Percentiles rank a stretch among this genome's conserved stretches.
Conservation (phyloP, 2,113 vertebrate genomes). For the Columbina picui region DNA sequence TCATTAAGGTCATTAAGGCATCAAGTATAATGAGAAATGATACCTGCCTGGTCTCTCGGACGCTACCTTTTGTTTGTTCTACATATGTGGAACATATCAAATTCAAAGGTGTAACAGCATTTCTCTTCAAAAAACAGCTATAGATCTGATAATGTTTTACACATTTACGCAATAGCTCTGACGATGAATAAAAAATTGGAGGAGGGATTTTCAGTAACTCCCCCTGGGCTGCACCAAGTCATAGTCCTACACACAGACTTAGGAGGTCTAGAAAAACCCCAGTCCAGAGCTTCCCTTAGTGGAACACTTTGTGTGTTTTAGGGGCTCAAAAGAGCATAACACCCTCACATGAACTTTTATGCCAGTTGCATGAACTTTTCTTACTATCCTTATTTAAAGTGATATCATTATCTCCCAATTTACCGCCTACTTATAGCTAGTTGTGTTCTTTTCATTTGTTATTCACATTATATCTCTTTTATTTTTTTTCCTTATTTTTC, state of each 20-base stretch:
- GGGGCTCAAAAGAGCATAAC: neutral
- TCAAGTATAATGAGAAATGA: neutral
- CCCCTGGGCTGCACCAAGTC: neutral
- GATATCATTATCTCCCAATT: neutral
- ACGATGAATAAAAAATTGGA: rapidly evolving
- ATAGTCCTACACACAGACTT: rapidly evolving
- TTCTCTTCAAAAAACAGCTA: neutral
- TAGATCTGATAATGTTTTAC: neutral
- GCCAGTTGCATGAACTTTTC: neutral
- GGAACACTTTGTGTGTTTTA: neutral
- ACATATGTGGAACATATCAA: neutral
- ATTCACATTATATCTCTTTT: neutral
- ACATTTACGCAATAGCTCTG: neutral
- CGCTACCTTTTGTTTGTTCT: neutral
- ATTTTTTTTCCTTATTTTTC: neutral
- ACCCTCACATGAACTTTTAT: neutral
- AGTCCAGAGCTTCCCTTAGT: neutral
- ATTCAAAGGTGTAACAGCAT: rapidly evolving
- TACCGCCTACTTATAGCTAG: neutral
- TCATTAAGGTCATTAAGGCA: neutral
- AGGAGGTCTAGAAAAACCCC: neutral
- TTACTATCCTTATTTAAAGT: neutral
- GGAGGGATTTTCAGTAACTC: neutral
- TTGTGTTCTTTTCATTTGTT: neutral
- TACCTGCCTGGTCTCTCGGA: neutral